phyloP scores from a whole-genome alignment of 2,797 vertebrate genomes.

The Synaphobranchus kaupii region DNA sequence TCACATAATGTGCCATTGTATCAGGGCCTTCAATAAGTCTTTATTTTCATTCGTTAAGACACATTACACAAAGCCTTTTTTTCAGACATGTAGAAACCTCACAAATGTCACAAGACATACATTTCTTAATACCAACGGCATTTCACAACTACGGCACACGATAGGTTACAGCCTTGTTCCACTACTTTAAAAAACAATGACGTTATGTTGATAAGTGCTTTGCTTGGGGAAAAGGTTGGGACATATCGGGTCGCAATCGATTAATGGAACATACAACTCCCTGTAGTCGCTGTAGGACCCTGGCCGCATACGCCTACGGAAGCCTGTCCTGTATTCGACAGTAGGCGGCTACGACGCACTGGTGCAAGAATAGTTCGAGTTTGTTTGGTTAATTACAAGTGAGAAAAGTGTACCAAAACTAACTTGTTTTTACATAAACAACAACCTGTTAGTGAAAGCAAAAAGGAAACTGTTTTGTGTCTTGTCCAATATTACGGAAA shows the following conservation, averaged over 20 bases:
- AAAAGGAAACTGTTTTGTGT: background rate
- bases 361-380: background rate
- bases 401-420: background rate
- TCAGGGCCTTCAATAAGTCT: too few relatives aligned
- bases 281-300: background rate
- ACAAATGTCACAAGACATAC: too few relatives aligned
- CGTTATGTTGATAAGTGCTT: slow-evolving; percentile 19
- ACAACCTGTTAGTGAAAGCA: background rate
- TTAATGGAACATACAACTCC: slow-evolving; percentile 45
- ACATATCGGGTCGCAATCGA: slow-evolving; percentile 54
- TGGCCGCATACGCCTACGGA: background rate
- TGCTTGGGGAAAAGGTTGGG: background rate
- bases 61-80: too few relatives aligned
- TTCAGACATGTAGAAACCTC: too few relatives aligned
- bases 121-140: too few relatives aligned
- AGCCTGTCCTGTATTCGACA: too few relatives aligned
- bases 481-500: background rate
- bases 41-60: too few relatives aligned
- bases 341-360: background rate
- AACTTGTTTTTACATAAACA: background rate
- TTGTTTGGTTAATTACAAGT: background rate
- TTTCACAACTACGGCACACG: too few relatives aligned
- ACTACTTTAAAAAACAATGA: slow-evolving; percentile 27
- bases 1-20: too few relatives aligned
- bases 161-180: background rate